These are phyloP conservation scores for Chaetops frenatus DNA, from an alignment of 2,113 vertebrate genomes.

Conservation along the genomic window DNA sequence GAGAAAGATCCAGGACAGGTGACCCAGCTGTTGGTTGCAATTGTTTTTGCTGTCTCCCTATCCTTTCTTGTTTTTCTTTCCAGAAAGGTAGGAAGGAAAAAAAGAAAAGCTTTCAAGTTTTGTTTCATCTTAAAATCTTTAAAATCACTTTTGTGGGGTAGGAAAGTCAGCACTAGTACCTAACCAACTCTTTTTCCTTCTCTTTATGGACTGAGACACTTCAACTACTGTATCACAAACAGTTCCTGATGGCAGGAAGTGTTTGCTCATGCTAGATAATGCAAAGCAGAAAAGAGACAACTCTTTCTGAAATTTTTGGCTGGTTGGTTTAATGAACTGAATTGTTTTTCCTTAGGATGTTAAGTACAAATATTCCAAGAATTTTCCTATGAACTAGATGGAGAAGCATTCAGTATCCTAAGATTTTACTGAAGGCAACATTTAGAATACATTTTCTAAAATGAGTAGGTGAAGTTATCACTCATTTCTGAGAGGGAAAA, in stretches of 20 bases:
- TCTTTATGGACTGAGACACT: background rate
- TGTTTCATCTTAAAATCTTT: background rate
- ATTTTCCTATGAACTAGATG: background rate
- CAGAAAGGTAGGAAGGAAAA: background rate
- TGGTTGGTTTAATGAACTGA: background rate
- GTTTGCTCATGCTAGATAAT: background rate
- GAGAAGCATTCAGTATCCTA: background rate
- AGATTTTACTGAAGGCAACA: background rate
- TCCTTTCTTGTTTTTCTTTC: background rate
- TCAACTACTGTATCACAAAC: background rate
- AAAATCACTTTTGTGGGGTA: background rate
- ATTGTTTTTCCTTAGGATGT: background rate
- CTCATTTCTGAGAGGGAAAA: background rate
- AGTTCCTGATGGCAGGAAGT: background rate
- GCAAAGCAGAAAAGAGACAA: background rate
- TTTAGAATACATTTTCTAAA: background rate
- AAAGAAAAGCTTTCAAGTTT: background rate
- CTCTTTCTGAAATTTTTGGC: background rate
- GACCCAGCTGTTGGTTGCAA: background rate
- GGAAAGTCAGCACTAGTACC: background rate
- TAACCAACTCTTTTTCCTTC: background rate
- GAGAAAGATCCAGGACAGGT: background rate
- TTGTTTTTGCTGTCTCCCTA: background rate
- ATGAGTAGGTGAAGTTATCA: background rate
- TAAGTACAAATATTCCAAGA: background rate